These are phyloP conservation scores for Dreissena polymorpha DNA, from an alignment of 1,140 invertebrate species.

Conservation along the genomic window DNA sequence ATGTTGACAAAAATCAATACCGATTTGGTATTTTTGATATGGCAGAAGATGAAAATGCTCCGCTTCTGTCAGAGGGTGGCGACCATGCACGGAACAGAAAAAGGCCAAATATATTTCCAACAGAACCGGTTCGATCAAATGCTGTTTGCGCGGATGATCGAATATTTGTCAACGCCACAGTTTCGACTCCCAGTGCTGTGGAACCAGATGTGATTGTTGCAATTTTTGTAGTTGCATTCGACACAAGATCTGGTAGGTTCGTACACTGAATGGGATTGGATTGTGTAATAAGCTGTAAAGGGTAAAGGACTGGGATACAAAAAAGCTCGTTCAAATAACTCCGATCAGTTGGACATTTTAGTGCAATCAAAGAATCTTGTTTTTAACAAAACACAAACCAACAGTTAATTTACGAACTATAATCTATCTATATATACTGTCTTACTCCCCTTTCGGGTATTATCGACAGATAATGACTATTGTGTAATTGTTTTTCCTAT, in stretches of 20 bases:
- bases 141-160: conserved; percentile 55
- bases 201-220: conserved; percentile 75
- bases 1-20: conserved; percentile 50
- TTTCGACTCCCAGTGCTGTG: conserved; percentile 52
- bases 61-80: conserved; percentile 65
- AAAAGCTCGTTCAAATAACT: background rate
- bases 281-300: background rate
- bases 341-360: background rate
- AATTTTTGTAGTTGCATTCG: conserved; percentile 80
- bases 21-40: conserved; percentile 51
- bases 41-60: conserved; percentile 71
- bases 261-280: conserved; percentile 9
- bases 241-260: conserved; percentile 78
- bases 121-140: conserved; percentile 51
- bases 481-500: no score
- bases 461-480: no score
- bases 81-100: conserved; percentile 58
- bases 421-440: no score
- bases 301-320: background rate
- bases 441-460: no score
- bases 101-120: conserved; percentile 54
- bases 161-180: conserved; percentile 64
- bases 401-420: no score
- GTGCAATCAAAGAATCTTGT: background rate
- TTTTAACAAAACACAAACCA: no score